Evolutionary conservation across 2,113 vertebrate genomes (phyloP), one percentile per base, ranked within the genome.

Genomic region (Scartelaos histophorus): DNA sequence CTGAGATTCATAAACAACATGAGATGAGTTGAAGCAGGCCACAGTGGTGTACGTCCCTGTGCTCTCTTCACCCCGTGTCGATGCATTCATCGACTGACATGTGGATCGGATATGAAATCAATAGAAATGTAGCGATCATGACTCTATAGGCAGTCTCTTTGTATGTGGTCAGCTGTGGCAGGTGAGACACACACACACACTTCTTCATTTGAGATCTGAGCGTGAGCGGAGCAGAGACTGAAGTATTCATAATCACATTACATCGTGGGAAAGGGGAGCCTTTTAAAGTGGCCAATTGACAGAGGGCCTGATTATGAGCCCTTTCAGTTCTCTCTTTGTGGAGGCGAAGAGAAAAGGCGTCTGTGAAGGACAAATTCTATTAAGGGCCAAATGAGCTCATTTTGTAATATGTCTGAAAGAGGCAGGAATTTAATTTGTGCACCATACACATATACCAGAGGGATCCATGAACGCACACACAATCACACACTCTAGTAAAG

Each of bases 351-450:
- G 83, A 85, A 88, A 87, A 86, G 84, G 68, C 79, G 73, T 73
- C 85, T 88, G 87, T 91, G 92, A 93, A 94, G 93, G 92, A 92
- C 92, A 90, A 93, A 93, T 94, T 94, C 90, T 94, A 92, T 94
- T 93, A 93, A 69, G 69, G 81, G 24, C 71, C 49, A 82, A 93
- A 91, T 93, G 89, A 92, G 92, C 90, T 92, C 82, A 83, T 91
- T 93, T 92, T 93, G 90, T 91, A 92, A 92, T 90, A 89, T 82
- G 80, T 79, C 88, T 91, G 90, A 91, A 93, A 93, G 88, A 92
- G 84, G 86, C 72, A 84, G 87, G 81, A 91, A 93, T 93, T 92
- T 82, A 93, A 93, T 94, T 91, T 93, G 89, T 76, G 38, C 53
- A 22, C 15, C 80, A 25, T 2, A 70, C 65, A 75, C 73, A 78